Evolutionary conservation across 2,888 invertebrate genomes (phyloP).

Genomic region (Lycocerus yunnanus): DNA sequence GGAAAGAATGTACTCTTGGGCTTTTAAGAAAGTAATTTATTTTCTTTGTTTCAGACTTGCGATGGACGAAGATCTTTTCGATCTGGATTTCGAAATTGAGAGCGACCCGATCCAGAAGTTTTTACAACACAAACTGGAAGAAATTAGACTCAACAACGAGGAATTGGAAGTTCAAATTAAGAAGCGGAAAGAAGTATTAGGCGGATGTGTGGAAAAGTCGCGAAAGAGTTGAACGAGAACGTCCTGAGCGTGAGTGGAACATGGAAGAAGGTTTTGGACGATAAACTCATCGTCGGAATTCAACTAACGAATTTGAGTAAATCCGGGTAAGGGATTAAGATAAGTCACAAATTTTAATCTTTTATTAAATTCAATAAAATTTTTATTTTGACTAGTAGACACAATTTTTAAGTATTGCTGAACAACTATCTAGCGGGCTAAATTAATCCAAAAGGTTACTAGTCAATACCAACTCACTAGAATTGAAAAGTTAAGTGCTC

Average conservation of each 20-base stretch:
- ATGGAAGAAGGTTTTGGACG: constrained; percentile 42
- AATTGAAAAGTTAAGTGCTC: neutral
- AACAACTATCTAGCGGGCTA: neutral
- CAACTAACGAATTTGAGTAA: constrained; percentile 32
- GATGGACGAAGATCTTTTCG: constrained; percentile 19
- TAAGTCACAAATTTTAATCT: neutral
- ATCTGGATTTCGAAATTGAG: constrained; percentile 41
- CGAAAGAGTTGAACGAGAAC: constrained; percentile 5
- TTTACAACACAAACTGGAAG: constrained; percentile 28
- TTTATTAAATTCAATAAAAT: constrained; percentile 1
- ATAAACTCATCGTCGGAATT: constrained; percentile 43
- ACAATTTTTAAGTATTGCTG: neutral
- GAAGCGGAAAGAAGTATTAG: constrained; percentile 22
- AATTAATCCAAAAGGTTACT: neutral
- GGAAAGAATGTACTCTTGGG: too few relatives aligned
- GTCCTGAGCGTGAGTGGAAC: constrained; percentile 12
- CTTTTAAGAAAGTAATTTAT: too few relatives aligned
- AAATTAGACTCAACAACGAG: constrained; percentile 21
- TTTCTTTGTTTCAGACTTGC: neutral
- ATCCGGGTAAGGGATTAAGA: constrained; percentile 1
- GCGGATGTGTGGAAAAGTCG: constrained; percentile 5
- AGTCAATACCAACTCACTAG: neutral
- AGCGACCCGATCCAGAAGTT: constrained; percentile 35
- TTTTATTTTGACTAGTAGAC: neutral
- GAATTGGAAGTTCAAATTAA: constrained; percentile 22